A percentile compares a stretch with the other conserved stretches of the same genome.
These are phyloP conservation scores for Zeuzera pyrina DNA, from an alignment of 2,888 invertebrate species.

Conservation along the genomic window DNA sequence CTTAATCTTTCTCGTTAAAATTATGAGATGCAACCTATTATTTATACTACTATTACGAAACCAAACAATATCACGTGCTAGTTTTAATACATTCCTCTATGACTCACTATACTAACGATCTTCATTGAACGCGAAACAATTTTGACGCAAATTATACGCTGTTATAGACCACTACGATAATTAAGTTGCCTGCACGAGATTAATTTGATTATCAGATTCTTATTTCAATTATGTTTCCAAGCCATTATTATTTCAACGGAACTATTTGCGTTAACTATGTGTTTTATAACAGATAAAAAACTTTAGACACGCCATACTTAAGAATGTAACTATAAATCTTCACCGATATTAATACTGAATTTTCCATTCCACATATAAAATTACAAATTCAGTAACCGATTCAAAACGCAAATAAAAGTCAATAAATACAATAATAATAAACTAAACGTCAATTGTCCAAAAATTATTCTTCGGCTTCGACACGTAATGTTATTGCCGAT, in stretches of 20 bases:
- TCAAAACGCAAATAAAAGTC: too few relatives aligned
- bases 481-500: too few relatives aligned
- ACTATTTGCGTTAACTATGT: slow-evolving; percentile 41
- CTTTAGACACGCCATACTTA: neutral
- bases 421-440: too few relatives aligned
- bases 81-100: slow-evolving; percentile 29
- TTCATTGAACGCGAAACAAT: slow-evolving; percentile 60
- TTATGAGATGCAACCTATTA: slow-evolving; percentile 51
- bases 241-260: slow-evolving; percentile 46
- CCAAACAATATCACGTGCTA: slow-evolving; percentile 63
- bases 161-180: slow-evolving; percentile 53
- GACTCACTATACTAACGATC: slow-evolving; percentile 51
- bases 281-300: slow-evolving; percentile 7
- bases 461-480: too few relatives aligned
- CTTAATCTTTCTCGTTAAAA: slow-evolving; percentile 52
- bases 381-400: too few relatives aligned
- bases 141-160: slow-evolving; percentile 68
- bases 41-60: slow-evolving; percentile 55
- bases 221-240: slow-evolving; percentile 60
- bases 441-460: too few relatives aligned
- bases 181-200: slow-evolving; percentile 58
- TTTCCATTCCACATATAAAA: too few relatives aligned
- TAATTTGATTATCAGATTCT: slow-evolving; percentile 64
- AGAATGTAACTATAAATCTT: neutral
- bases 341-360: too few relatives aligned